A percentile compares a stretch with the other conserved stretches of the same genome.
phyloP scores from a whole-genome alignment of 1,140 invertebrate genomes.

The Trichonephila clavipes region DNA sequence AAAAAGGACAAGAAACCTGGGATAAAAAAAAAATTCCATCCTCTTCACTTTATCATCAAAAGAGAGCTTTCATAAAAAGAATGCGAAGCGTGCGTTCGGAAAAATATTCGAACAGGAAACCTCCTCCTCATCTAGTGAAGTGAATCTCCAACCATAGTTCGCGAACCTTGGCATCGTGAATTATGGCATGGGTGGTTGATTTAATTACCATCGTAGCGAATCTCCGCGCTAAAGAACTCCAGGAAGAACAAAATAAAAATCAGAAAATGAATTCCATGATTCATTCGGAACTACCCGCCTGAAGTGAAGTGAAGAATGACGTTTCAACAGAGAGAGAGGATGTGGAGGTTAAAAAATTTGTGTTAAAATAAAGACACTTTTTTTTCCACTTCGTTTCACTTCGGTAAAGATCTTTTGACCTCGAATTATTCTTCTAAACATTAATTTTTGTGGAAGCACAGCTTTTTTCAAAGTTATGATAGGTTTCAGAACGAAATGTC shows the following conservation, averaged over 20 bases:
- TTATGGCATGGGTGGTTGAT: slow-evolving; percentile 56
- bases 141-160: slow-evolving; percentile 3
- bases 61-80: not conserved
- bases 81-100: not conserved
- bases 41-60: not conserved
- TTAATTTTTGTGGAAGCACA: not conserved
- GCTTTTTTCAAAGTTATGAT: too few relatives aligned
- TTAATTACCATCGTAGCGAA: slow-evolving; percentile 69
- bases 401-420: slow-evolving; percentile 4
- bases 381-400: not conserved
- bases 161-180: slow-evolving; percentile 19
- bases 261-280: slow-evolving; percentile 37
- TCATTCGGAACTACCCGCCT: slow-evolving; percentile 2
- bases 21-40: not conserved
- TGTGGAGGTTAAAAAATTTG: slow-evolving; percentile 10
- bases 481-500: too few relatives aligned
- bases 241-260: slow-evolving; percentile 47
- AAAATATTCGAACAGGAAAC: not conserved
- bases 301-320: slow-evolving; percentile 48
- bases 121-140: not conserved
- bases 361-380: not conserved
- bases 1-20: not conserved
- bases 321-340: not conserved
- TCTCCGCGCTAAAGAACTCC: slow-evolving; percentile 48
- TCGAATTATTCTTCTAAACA: slow-evolving; percentile 3